Evolutionary conservation across 2,797 vertebrate species (phyloP).

Genomic region (Enteromius mattozi): DNA sequence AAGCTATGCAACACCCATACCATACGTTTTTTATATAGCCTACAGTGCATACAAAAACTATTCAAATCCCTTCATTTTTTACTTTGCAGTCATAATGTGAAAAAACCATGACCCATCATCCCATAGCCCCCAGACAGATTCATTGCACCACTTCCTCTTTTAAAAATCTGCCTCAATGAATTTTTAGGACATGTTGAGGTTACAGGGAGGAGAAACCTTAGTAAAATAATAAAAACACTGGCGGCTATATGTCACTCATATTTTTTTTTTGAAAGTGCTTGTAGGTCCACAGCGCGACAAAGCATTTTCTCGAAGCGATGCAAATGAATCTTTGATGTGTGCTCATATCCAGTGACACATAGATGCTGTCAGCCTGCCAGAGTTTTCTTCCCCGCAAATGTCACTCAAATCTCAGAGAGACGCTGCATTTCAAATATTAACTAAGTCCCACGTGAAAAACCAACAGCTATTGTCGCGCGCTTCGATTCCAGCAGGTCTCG

Average conservation of each 20-base stretch:
- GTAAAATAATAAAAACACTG: constrained; percentile 5
- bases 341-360: not conserved
- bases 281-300: not conserved
- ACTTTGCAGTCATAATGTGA: not conserved
- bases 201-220: not conserved
- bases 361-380: not conserved
- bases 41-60: not conserved
- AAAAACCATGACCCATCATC: not conserved
- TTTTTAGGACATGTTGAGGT: not conserved
- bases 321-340: constrained; percentile 4
- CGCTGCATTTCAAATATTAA: not conserved
- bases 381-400: not conserved
- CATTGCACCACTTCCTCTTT: not conserved
- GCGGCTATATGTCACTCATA: not conserved
- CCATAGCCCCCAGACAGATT: not conserved
- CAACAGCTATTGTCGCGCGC: not conserved
- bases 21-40: not conserved
- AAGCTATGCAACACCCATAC: not conserved
- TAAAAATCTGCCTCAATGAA: not conserved
- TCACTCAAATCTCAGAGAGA: not conserved
- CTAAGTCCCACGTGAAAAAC: not conserved
- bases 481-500: not conserved
- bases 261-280: not conserved
- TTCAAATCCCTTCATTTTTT: not conserved
- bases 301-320: constrained; percentile 1